Evolutionary conservation across 2,113 vertebrate species (phyloP).

Genomic region (Eira barbara): DNA sequence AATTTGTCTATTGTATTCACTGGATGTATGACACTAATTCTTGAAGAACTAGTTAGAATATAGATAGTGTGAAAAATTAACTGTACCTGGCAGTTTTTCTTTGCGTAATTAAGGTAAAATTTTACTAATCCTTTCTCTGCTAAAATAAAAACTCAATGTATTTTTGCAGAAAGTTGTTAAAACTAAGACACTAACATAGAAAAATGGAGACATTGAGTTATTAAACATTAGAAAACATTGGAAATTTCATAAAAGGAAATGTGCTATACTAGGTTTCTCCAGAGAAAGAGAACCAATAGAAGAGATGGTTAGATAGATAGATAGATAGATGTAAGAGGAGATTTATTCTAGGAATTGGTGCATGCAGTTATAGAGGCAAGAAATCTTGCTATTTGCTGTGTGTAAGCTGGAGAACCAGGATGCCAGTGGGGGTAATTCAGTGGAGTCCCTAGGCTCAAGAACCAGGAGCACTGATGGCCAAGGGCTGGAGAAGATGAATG

Average conservation of each 20-base stretch:
- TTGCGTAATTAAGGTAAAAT: not conserved
- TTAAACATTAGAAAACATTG: not conserved
- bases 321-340: not conserved
- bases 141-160: conserved; percentile 2
- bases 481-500: not conserved
- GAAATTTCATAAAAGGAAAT: conserved; percentile 16
- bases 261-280: not conserved
- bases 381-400: not conserved
- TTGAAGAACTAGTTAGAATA: not conserved
- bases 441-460: not conserved
- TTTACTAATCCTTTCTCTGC: not conserved
- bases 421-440: not conserved
- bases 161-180: not conserved
- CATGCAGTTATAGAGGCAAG: not conserved
- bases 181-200: not conserved
- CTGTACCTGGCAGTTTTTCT: not conserved
- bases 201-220: conserved; percentile 30
- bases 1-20: not conserved
- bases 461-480: not conserved
- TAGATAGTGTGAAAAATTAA: not conserved
- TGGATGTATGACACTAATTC: not conserved
- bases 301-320: not conserved
- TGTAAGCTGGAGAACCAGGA: not conserved
- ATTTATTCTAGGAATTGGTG: not conserved
- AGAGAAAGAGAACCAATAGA: not conserved